Base-by-base conservation (phyloP, 2,113 vertebrate genomes). In the Microtus ochrogaster region DNA sequence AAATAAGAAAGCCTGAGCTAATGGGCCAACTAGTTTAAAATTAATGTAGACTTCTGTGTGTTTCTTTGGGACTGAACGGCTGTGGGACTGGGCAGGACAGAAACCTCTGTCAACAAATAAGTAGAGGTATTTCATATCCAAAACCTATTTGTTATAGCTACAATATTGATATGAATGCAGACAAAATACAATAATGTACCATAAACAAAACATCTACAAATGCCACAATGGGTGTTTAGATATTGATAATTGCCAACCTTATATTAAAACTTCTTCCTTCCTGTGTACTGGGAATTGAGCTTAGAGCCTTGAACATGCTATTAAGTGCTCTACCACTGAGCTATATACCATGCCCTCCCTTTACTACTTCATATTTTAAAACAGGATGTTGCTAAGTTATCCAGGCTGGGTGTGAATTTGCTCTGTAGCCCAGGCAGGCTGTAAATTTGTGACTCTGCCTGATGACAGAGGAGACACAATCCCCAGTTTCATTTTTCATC, bases 81-180 rank as follows among this genome's bases (percentile, higher is more conserved):
- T 58, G 55, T 21, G 19, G 19, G 19, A 58, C 55, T 21, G 19
- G 55, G 55, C 44, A 44, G 44, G 44, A 44, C 44, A 44, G 44
- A 44, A 44, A 44, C 44, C 44, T 44, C 44, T 44, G 44, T 19
- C 16, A 55, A 55, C 55, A 95, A 91, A 58, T 30, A 19, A 91
- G 66, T 5, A 52, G 4, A 91, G 30, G 28, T 88, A 96, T 92
- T 94, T 89, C 7, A 52, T 52, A 78, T 90, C 13, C 2, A 36
- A 85, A 92, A 83, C 84, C 49, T 44, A 1, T 72, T 17, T 85
- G 26, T 19, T 84, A n/a, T 21, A 47, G 36, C 55, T 87, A 52
- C 24, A 47, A 66, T 44, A 72, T 49, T 92, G 61, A 92, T 36
- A 61, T 83, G 24, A 94, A 87, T 63, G 70, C 22, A 93, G 86